Evolutionary conservation across 2,113 vertebrate species (phyloP).

Genomic region (Leucosticte australis): DNA sequence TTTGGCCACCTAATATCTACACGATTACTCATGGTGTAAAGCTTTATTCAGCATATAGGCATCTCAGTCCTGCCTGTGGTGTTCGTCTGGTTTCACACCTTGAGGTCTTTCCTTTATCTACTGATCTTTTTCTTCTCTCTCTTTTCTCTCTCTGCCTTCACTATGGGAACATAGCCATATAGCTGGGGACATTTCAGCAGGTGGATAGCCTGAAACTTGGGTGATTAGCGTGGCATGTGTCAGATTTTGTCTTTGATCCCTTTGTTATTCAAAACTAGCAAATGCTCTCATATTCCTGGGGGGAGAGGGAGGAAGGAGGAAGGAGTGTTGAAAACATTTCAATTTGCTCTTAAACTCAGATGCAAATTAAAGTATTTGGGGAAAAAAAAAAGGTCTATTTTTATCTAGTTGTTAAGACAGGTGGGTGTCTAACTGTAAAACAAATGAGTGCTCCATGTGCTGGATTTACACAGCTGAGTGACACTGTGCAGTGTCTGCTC

Average conservation of each 20-base stretch:
- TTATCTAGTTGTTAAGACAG: not conserved
- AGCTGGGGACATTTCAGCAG: not conserved
- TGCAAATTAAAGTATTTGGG: not conserved
- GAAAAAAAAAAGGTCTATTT: not conserved
- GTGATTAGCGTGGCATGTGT: not conserved
- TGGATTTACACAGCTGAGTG: not conserved
- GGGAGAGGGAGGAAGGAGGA: fast-evolving
- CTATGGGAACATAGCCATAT: not conserved
- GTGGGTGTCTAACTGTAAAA: not conserved
- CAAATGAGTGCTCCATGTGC: not conserved
- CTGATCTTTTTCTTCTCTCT: not conserved
- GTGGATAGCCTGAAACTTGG: not conserved
- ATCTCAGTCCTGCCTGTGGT: not conserved
- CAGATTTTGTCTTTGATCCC: not conserved
- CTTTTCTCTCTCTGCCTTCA: not conserved
- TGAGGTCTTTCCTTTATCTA: not conserved
- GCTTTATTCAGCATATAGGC: not conserved
- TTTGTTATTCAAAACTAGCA: not conserved
- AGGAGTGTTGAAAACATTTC: not conserved
- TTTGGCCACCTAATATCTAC: not conserved
- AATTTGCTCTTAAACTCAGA: not conserved
- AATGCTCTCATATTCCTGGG: not conserved
- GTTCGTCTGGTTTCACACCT: not conserved
- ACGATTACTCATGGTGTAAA: not conserved
- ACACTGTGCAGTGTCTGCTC: fast-evolving